Percentiles rank a stretch among this genome's conserved stretches.
Conservation (phyloP, 2,113 vertebrate genomes). For the Emydura subglobosa region DNA sequence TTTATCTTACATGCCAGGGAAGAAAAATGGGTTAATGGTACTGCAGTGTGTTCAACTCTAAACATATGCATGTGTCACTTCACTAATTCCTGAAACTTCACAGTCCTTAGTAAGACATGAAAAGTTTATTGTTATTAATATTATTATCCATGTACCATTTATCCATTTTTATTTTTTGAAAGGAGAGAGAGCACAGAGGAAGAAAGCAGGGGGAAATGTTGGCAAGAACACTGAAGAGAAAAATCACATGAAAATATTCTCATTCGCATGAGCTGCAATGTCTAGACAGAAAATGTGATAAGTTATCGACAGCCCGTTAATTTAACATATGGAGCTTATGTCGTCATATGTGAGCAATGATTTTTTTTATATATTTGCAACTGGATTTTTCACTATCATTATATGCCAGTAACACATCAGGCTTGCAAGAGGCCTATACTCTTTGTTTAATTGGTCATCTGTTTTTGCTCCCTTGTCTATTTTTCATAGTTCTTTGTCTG, state of each 20-base stretch:
- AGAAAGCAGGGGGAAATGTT: neutral
- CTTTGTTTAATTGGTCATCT: conserved; percentile 23
- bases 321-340: conserved; percentile 27
- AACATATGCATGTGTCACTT: neutral
- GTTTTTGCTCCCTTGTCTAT: neutral
- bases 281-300: conserved; percentile 61
- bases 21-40: neutral
- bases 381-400: conserved; percentile 2
- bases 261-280: conserved; percentile 7
- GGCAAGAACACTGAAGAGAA: neutral
- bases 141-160: neutral
- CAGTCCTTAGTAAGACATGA: neutral
- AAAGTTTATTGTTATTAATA: neutral
- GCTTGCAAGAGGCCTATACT: conserved; percentile 26
- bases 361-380: conserved; percentile 21
- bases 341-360: conserved; percentile 7
- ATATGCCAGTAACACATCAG: neutral
- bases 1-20: neutral
- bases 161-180: conserved; percentile 18
- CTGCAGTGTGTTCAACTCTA: neutral
- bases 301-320: conserved; percentile 38
- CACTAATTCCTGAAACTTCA: neutral
- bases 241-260: conserved; percentile 15
- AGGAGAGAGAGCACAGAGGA: neutral
- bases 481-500: neutral